A percentile compares a stretch with the other conserved stretches of the same genome.
Conservation (phyloP, 2,113 vertebrate genomes). For the Illadopsis cleaveri region DNA sequence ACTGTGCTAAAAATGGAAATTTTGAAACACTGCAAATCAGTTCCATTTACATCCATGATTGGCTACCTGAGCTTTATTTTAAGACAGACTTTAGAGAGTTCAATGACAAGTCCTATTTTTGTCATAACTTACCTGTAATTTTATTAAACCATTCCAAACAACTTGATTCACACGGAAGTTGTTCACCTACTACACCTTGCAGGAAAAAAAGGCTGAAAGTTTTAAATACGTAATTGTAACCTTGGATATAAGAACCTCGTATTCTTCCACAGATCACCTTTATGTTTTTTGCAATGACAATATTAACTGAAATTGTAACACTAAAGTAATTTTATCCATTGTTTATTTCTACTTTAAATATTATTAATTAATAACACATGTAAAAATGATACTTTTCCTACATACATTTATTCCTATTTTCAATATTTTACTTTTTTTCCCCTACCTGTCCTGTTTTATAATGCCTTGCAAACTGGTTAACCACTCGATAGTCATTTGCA, state of each 20-base stretch:
- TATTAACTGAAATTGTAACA: neutral
- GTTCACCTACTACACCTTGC: neutral
- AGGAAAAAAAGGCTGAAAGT: neutral
- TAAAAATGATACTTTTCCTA: neutral
- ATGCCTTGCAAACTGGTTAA: constrained; percentile 94
- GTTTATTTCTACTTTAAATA: neutral
- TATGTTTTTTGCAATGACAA: neutral
- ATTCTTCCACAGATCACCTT: neutral
- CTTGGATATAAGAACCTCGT: neutral
- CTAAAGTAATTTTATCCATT: neutral
- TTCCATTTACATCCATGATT: neutral
- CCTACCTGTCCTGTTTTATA: constrained; percentile 95
- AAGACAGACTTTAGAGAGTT: neutral
- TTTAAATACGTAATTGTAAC: neutral
- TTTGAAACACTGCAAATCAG: neutral
- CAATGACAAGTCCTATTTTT: neutral
- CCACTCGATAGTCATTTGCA: constrained; percentile 92
- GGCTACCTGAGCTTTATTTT: neutral
- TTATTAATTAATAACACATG: neutral
- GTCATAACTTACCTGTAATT: neutral
- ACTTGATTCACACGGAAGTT: neutral
- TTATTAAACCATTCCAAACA: neutral
- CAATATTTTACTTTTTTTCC: neutral
- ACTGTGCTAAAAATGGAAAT: neutral
- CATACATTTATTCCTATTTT: neutral